These are phyloP conservation scores for Myotis lucifugus DNA, from an alignment of 2,113 vertebrate genomes.

Conservation along the genomic window DNA sequence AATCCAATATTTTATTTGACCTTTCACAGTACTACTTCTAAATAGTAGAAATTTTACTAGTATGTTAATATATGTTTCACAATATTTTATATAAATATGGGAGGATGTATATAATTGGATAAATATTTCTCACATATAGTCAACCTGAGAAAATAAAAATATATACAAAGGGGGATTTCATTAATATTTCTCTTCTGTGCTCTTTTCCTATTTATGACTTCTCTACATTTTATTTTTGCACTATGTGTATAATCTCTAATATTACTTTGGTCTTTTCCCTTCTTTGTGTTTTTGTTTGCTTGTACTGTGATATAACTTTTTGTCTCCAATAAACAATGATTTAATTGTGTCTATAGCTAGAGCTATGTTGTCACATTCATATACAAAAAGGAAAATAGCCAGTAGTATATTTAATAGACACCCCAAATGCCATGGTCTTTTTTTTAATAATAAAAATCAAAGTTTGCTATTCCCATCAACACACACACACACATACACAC, in stretches of 20 bases:
- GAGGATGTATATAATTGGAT: not conserved
- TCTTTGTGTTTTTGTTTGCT: not conserved
- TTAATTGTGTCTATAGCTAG: not conserved
- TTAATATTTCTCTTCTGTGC: not conserved
- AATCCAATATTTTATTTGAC: not conserved
- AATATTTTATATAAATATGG: not conserved
- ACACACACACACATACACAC: not conserved
- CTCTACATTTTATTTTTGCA: not conserved
- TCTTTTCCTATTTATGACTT: not conserved
- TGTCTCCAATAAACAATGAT: not conserved
- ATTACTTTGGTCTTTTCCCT: not conserved
- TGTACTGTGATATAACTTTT: not conserved
- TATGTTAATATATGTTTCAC: not conserved
- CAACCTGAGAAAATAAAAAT: not conserved
- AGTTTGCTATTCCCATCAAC: not conserved
- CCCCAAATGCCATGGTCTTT: not conserved
- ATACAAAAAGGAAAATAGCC: not conserved
- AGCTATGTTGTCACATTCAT: not conserved
- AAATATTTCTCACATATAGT: not conserved
- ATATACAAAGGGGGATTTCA: not conserved
- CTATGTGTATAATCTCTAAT: not conserved
- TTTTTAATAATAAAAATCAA: slow-evolving; percentile 6
- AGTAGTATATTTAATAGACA: not conserved
- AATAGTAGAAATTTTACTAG: not conserved
- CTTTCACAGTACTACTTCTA: not conserved